Base-by-base conservation (phyloP, 2,888 invertebrate species). In the Keiferia lycopersicella region DNA sequence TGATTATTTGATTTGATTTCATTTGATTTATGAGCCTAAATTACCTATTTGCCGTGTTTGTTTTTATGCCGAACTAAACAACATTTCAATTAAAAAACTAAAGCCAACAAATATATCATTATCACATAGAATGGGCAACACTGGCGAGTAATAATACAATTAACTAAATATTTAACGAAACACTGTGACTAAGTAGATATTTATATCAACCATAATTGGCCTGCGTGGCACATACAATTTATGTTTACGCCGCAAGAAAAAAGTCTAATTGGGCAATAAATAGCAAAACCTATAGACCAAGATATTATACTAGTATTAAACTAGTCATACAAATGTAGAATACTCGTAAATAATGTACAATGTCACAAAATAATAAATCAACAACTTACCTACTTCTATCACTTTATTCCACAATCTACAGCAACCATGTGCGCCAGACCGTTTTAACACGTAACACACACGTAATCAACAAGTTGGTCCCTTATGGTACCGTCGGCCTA, bases 401-500 rank as follows among this genome's bases (percentile, higher is more conserved):
- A 45, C 45, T 16, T 16, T 56, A 56, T 30, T 56, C 38, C 58
- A 58, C 38, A 8, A 30, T 39, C 20, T 50, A 20, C 18, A 12
- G 20, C 39, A 38, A 18, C 58, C 38, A 58, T 58, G 39, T 38
- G 38, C 58, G 16, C 30, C 38, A 30, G n/a, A 58, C 38, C 34
- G 38, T 45, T 26, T 45, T 60, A 60, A 48, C 22, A 62, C 50
- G 48, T 58, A 64, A 56, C 51, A 39, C 68, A 74, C 20, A 76
- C 77, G 78, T 80, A 80, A 82, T 74, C 65, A 71, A 75, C 78
- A 75, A 73, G 77, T 80, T 75, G 67, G 69, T 63, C 39, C 48
- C 14, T 53, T 45, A 16, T 10, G 11, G 51, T 53, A 53, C 22
- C 3, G 51, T 53, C 51, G 14, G 51, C 6, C 26, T 53, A 14